These are phyloP conservation scores for Orchestes rusci DNA, from an alignment of 2,888 invertebrate species.

Conservation along the genomic window DNA sequence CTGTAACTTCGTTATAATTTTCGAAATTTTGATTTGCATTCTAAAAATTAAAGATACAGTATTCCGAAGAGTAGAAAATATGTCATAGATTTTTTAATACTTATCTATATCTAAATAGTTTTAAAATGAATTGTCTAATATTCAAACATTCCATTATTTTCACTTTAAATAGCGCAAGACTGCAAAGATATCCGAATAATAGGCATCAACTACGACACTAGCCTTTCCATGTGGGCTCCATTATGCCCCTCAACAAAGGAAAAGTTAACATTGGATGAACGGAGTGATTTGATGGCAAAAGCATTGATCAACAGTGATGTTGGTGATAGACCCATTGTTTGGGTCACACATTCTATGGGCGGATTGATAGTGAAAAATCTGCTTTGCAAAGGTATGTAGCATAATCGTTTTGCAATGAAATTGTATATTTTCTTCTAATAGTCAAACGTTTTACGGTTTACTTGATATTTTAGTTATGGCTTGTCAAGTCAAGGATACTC, in stretches of 20 bases:
- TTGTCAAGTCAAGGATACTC: no score
- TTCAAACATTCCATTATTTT: background rate
- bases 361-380: constrained; percentile 86
- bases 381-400: constrained; percentile 54
- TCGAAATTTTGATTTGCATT: no score
- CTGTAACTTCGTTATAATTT: no score
- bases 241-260: constrained; percentile 54
- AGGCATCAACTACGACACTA: constrained; percentile 84
- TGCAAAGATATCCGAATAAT: constrained; percentile 64
- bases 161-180: constrained; percentile 13
- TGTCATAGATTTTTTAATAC: no score
- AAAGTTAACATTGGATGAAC: constrained; percentile 54
- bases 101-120: no score
- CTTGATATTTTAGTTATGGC: no score
- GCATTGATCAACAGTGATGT: constrained; percentile 69
- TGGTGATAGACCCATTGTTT: constrained; percentile 76
- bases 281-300: constrained; percentile 59
- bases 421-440: no score
- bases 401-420: no score
- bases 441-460: no score
- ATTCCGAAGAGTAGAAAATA: no score
- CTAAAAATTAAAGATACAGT: no score
- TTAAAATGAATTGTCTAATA: no score
- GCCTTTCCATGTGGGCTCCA: constrained; percentile 74
- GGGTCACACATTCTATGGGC: constrained; percentile 96